A percentile compares a stretch with the other conserved stretches of the same genome.
Conservation (phyloP, 2,888 invertebrate genomes). For the Eremobia ochroleuca region DNA sequence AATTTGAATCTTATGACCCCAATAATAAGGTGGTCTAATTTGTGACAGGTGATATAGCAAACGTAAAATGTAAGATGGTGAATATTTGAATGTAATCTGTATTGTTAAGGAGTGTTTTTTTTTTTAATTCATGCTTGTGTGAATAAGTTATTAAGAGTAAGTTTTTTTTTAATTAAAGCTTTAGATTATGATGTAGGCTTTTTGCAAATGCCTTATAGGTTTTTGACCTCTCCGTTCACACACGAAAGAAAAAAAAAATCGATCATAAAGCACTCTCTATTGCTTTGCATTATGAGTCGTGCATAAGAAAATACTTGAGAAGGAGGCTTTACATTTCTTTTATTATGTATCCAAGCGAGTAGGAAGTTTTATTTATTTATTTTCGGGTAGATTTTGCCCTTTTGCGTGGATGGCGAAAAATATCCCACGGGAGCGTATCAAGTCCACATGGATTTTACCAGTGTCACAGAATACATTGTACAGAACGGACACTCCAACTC, state of each 20-base stretch:
- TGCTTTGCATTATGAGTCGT: too few species aligned
- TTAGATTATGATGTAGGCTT: conserved; percentile 31
- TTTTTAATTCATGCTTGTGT: conserved; percentile 64
- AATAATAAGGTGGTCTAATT: conserved; percentile 15
- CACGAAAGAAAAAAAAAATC: too few species aligned
- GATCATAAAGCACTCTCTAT: too few species aligned
- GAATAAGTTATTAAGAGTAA: conserved; percentile 55
- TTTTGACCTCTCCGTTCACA: conserved; percentile 26
- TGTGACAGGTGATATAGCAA: not conserved
- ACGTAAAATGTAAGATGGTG: conserved; percentile 32
- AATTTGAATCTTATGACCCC: not conserved
- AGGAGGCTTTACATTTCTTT: not conserved
- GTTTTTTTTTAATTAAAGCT: conserved; percentile 19
- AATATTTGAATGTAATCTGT: conserved; percentile 62
- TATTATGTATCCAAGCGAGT: not conserved
- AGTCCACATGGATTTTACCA: too few species aligned
- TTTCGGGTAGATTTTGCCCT: not conserved
- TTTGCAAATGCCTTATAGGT: conserved; percentile 31
- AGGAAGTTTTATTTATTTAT: not conserved
- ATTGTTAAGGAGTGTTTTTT: conserved; percentile 63
- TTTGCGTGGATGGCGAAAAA: not conserved
- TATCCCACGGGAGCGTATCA: not conserved
- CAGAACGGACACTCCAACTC: too few species aligned
- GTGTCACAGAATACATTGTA: too few species aligned
- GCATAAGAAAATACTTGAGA: not conserved